Conservation (phyloP, 2,797 vertebrate species). For the Australoheros facetus region DNA sequence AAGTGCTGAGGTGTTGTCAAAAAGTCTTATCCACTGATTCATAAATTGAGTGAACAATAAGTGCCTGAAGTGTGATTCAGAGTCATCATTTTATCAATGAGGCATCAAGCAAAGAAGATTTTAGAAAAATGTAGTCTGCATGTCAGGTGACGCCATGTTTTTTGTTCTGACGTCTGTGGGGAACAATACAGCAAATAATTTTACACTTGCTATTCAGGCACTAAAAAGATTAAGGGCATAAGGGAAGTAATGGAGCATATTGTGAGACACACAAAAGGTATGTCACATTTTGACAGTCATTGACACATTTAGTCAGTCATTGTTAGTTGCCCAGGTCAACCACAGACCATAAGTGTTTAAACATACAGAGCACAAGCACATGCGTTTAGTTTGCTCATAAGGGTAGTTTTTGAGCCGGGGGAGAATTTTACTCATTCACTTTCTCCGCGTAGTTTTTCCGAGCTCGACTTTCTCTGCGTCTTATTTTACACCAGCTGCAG, state of each 20-base stretch:
- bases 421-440: constrained; percentile 54
- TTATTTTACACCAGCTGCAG: constrained; percentile 18
- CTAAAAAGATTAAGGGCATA: neutral
- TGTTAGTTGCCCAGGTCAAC: neutral
- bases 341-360: neutral
- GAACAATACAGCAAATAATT: neutral
- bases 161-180: neutral
- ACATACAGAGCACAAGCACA: neutral
- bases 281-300: neutral
- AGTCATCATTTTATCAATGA: neutral
- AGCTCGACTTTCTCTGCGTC: neutral
- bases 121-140: neutral
- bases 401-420: neutral
- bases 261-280: neutral
- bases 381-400: neutral
- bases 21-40: neutral
- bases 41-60: neutral
- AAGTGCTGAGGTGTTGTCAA: neutral
- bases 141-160: rapidly evolving
- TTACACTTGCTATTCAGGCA: neutral
- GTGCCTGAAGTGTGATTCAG: too few relatives aligned
- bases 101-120: neutral
- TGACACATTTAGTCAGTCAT: neutral
- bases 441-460: constrained; percentile 50
- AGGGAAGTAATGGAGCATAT: too few relatives aligned